phyloP scores from a whole-genome alignment of 2,797 vertebrate genomes.

The Podarcis lilfordi region DNA sequence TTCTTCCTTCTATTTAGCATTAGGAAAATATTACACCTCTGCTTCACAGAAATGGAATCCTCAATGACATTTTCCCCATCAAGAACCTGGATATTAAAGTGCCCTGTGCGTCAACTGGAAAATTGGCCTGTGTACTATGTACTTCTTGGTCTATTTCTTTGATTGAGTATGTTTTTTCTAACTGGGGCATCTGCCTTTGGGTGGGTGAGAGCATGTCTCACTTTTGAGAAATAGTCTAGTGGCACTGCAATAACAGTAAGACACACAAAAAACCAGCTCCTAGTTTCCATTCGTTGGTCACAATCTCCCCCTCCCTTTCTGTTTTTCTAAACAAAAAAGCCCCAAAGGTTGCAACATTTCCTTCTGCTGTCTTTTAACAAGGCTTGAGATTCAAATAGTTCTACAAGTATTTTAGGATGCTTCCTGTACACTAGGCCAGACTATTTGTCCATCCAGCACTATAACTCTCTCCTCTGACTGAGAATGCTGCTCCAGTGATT shows the following conservation, averaged over 20 bases:
- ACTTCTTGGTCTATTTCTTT: constrained; percentile 62
- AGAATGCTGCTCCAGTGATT: too few species aligned
- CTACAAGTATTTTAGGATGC: too few species aligned
- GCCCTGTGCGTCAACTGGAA: constrained; percentile 42
- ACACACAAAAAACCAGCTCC: background rate
- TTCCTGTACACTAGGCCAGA: too few species aligned
- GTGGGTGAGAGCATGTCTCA: background rate
- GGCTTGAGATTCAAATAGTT: too few species aligned
- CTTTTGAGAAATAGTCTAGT: background rate
- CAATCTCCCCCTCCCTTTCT: too few species aligned
- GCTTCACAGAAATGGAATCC: constrained; percentile 31
- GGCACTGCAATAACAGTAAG: background rate
- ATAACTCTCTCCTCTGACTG: too few species aligned
- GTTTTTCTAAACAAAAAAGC: too few species aligned
- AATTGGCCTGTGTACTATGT: constrained; percentile 32
- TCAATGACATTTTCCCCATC: constrained; percentile 54
- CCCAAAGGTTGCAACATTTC: too few species aligned
- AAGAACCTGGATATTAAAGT: constrained; percentile 61
- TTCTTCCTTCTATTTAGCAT: background rate
- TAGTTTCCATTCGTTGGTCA: background rate
- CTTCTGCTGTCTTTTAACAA: too few species aligned
- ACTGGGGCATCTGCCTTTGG: constrained; percentile 6
- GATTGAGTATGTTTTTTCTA: constrained; percentile 47
- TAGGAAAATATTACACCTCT: background rate
- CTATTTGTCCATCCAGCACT: too few species aligned